Evolutionary conservation across 2,113 vertebrate genomes (phyloP).

Genomic region (Chaetodon trifascialis): DNA sequence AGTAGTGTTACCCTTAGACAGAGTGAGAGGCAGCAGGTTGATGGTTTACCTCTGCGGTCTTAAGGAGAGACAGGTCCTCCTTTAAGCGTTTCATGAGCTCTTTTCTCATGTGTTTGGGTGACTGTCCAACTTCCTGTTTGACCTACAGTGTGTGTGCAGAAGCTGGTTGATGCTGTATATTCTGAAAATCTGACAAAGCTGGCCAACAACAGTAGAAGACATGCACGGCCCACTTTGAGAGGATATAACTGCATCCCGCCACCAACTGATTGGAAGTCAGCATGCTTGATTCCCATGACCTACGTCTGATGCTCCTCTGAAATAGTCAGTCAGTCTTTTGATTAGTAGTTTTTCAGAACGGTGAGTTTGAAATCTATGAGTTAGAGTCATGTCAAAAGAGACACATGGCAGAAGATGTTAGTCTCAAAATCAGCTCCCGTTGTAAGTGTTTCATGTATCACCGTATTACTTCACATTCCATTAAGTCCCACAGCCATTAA

Average conservation of each 20-base stretch:
- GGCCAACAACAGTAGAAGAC: conserved; percentile 48
- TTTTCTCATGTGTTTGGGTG: conserved; percentile 98
- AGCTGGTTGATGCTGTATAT: conserved; percentile 72
- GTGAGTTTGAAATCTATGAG: neutral
- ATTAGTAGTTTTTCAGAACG: conserved; percentile 36
- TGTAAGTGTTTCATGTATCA: neutral
- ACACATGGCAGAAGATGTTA: conserved; percentile 54
- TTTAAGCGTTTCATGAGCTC: conserved; percentile 98
- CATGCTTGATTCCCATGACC: conserved; percentile 29
- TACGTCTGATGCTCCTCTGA: conserved; percentile 1
- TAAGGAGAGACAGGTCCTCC: conserved; percentile 94
- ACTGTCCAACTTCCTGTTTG: conserved; percentile 94
- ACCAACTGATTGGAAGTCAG: conserved; percentile 54
- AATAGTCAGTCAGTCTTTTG: conserved; percentile 5
- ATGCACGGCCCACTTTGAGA: conserved; percentile 70
- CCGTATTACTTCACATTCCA: conserved; percentile 30
- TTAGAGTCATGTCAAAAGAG: conserved; percentile 30
- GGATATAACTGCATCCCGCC: conserved; percentile 50
- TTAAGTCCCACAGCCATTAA: conserved; percentile 42
- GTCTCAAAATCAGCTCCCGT: conserved; percentile 45
- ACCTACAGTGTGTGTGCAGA: conserved; percentile 94
- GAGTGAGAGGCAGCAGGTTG: conserved; percentile 22
- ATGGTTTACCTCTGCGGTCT: conserved; percentile 96
- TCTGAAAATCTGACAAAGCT: conserved; percentile 46
- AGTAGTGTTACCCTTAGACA: conserved; percentile 4